phyloP scores from a whole-genome alignment of 1,140 invertebrate species.

The Leptopilina clavipes region DNA sequence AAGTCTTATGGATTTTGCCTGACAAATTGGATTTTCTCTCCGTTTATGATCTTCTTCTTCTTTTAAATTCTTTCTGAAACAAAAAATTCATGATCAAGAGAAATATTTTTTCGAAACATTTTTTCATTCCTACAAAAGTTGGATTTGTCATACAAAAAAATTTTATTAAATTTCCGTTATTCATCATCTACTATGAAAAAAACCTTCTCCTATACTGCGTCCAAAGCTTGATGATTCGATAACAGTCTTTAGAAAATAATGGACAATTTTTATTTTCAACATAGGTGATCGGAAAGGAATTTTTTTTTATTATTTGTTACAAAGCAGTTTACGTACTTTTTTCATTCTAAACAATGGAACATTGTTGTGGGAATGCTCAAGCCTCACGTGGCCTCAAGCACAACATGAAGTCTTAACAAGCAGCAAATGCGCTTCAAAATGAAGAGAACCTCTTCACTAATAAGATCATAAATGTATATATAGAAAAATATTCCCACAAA shows the following conservation, averaged over 20 bases:
- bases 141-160: no score
- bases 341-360: neutral
- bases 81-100: neutral
- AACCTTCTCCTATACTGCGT: no score
- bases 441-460: neutral
- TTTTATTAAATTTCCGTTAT: no score
- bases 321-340: neutral
- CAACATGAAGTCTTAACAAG: neutral
- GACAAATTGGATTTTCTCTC: neutral
- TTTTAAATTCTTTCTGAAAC: neutral
- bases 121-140: no score
- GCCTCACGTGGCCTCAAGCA: neutral
- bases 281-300: no score
- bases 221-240: no score
- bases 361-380: neutral
- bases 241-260: no score
- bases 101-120: neutral
- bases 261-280: no score
- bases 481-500: neutral
- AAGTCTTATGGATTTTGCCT: neutral
- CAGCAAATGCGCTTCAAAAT: neutral
- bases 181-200: no score
- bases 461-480: neutral
- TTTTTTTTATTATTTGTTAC: no score
- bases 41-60: neutral